Percentiles rank a stretch among this genome's conserved stretches.
phyloP scores from a whole-genome alignment of 2,113 vertebrate genomes.

The Phylloscopus trochilus region DNA sequence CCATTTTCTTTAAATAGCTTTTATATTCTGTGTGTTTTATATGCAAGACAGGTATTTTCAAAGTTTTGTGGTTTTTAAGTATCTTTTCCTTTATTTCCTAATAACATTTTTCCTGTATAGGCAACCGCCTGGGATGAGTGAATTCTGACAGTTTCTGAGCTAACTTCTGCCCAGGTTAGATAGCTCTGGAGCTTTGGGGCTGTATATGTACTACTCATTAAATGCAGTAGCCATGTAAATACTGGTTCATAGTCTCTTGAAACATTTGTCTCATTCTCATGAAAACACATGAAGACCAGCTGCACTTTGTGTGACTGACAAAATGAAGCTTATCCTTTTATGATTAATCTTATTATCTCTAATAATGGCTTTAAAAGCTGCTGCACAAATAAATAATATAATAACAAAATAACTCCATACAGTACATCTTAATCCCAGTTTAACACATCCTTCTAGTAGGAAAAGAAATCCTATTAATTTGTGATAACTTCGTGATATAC shows the following conservation, averaged over 20 bases:
- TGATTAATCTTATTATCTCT: conserved; percentile 4
- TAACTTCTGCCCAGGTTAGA: neutral
- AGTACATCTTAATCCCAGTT: neutral
- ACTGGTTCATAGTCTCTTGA: neutral
- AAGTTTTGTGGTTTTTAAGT: neutral
- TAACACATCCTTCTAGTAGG: neutral
- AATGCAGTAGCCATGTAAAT: neutral
- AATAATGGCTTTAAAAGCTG: neutral
- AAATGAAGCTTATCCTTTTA: neutral
- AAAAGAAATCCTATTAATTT: neutral
- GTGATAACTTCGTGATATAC: neutral
- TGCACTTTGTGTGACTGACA: neutral
- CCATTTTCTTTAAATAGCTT: neutral
- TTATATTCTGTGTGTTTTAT: neutral
- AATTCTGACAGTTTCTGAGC: neutral
- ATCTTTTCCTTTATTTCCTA: neutral
- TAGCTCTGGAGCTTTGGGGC: neutral
- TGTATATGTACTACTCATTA: neutral
- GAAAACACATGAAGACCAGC: neutral
- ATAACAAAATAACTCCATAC: neutral
- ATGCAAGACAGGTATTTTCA: neutral
- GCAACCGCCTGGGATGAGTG: neutral
- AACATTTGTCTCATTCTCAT: neutral
- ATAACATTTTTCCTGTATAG: neutral
- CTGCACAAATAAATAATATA: neutral